These are phyloP conservation scores for Brachionus manjavacas DNA, from an alignment of 1,140 invertebrate species.

Conservation along the genomic window DNA sequence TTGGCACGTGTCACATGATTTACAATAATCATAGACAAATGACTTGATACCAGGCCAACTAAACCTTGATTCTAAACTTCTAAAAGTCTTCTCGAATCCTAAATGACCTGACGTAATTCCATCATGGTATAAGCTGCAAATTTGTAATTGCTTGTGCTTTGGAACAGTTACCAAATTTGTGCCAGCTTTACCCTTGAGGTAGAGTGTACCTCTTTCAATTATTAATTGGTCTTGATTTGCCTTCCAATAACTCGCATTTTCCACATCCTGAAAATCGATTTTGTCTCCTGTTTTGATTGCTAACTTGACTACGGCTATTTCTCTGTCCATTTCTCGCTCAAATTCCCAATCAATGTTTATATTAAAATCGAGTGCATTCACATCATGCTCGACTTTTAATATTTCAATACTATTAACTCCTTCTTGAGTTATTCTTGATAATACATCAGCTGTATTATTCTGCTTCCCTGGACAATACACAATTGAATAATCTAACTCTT, in stretches of 20 bases:
- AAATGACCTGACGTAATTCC: background rate
- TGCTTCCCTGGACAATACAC: constrained; percentile 3
- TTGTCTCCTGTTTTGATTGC: background rate
- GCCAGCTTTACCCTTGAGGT: background rate
- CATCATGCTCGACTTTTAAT: background rate
- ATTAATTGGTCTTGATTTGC: background rate
- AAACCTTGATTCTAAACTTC: background rate
- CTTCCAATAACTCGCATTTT: background rate
- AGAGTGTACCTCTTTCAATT: background rate
- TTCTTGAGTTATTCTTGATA: constrained; percentile 14
- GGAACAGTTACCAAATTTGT: constrained; percentile 12
- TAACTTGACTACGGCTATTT: background rate
- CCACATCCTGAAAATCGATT: background rate
- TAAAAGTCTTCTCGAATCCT: constrained; percentile 12
- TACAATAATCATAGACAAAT: background rate
- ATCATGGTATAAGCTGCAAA: background rate
- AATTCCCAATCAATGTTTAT: background rate
- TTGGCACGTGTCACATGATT: background rate
- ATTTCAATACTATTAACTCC: background rate
- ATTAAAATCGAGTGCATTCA: background rate
- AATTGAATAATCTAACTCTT: constrained; percentile 14
- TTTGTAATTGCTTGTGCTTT: background rate
- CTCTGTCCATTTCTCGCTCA: background rate
- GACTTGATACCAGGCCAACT: background rate
- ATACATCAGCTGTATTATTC: constrained; percentile 7